Conservation (phyloP, 2,888 invertebrate genomes). For the Hypomecis punctinalis region DNA sequence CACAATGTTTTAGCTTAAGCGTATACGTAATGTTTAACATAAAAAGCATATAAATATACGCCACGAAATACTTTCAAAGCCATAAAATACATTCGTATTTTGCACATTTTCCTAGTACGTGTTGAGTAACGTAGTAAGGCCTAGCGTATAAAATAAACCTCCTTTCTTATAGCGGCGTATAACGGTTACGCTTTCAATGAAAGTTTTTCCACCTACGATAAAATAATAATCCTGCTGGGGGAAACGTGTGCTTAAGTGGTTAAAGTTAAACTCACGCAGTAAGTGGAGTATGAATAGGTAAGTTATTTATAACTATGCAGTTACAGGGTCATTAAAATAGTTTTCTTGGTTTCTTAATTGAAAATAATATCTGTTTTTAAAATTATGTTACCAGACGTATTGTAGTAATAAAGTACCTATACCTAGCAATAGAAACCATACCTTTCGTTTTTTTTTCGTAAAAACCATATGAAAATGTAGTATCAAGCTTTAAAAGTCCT, state of each 20-base stretch:
- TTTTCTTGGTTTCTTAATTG: too few species aligned
- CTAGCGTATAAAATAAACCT: not conserved
- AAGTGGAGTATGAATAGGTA: not conserved
- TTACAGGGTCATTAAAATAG: too few species aligned
- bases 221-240: slow-evolving; percentile 12
- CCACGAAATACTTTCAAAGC: not conserved
- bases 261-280: not conserved
- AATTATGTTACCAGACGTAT: too few species aligned
- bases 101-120: not conserved
- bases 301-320: not conserved
- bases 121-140: slow-evolving; percentile 1
- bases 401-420: too few species aligned
- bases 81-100: not conserved
- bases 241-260: not conserved
- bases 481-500: too few species aligned
- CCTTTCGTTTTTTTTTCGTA: too few species aligned
- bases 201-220: slow-evolving; percentile 13
- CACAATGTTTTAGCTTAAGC: too few species aligned
- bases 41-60: not conserved
- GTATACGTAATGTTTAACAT: too few species aligned
- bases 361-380: too few species aligned
- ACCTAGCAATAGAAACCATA: too few species aligned
- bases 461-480: too few species aligned
- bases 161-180: not conserved
- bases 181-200: slow-evolving; percentile 23